Base-by-base conservation (phyloP, 2,113 vertebrate species). In the Thamnaconus septentrionalis region DNA sequence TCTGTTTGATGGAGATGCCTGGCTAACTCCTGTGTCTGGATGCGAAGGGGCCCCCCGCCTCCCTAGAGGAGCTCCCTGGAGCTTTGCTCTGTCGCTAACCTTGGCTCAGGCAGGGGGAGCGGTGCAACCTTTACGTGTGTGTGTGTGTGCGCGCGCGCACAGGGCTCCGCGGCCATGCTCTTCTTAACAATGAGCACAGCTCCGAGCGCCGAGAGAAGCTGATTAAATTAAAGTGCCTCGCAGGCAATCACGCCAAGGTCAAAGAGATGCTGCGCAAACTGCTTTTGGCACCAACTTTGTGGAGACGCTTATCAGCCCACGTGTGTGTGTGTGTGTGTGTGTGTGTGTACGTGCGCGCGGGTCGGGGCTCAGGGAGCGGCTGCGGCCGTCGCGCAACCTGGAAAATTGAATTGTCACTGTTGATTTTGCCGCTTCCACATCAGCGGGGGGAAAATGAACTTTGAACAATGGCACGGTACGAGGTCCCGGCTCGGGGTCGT, bases 141-240 rank as follows among this genome's bases (percentile, higher is more conserved):
- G 47, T 57, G 57, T 52, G 52, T 64, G 53, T 41, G 31, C 41
- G 47, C 74, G 78, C 66, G 62, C 78, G 69, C 51, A 56, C 18
- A 31, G 60, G 7, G 64, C 42, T 69, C 71, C 7, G 55, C 1
- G 41, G 62, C 73, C 73, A 69, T 63, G 66, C 66, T 83, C 76
- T 71, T 78, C 70, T 86, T 85, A 87, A 91, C 88, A 90, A 89
- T 88, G 88, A 88, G 76, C 87, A 84, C 78, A 72, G 81, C 87
- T 84, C 84, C 80, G 83, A 82, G 80, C 81, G 82, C 59, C 18
- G 18, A 66, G 81, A 79, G 83, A 81, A 89, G 85, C 73, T 87
- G 88, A 92, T 92, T 91, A 91, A 89, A 92, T 91, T 92, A 90
- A 91, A 91, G 85, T 83, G 86, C 76, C 87, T 90, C 86, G 76